Base-by-base conservation (phyloP, 2,113 vertebrate genomes). In the Zapus hudsonius region DNA sequence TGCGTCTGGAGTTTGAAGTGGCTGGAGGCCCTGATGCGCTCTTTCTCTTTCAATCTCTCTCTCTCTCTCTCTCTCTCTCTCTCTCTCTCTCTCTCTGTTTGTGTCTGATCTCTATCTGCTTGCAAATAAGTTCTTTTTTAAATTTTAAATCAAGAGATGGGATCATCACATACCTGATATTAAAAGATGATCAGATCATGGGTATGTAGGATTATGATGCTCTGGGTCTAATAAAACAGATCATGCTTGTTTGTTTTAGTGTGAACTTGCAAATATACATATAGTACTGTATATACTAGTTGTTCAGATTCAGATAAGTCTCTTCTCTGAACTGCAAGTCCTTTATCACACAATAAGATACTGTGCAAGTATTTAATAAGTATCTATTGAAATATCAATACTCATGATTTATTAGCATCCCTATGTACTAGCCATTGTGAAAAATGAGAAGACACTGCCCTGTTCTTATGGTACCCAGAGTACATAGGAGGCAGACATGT, bases 291-390 rank as follows among this genome's bases (percentile, higher is more conserved):
- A 67, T 11, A 22, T 80, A 20, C 31, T 76, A 36, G 4, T 72
- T 90, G 52, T 80, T 87, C 84, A 90, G 74, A 64, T 96, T 93
- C 87, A 91, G 13, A 38, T 55, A 84, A 59, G 5, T 94, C 33
- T 90, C 31, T 61, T 90, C 67, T 80, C 70, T 76, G 57, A 90
- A 83, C 17, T 75, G 27, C 33, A 61, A 4, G 73, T 89, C 70
- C 69, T 47, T 86, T 29, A 52, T 55, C 57, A 44, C 74, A 89
- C 88, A 85, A 72, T 84, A 83, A 82, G 87, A 66, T 70, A 31
- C 67, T 55, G 38, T 1, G 38, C 31, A 90, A 91, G 82, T 78
- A 64, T 55, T 95, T 61, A 84, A 36, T 75, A 89, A 73, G 42
- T 69, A 55, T 75, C 87, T 81, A 22, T 69, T 90, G 55, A 92